Evolutionary conservation across 2,797 vertebrate genomes (phyloP).

Genomic region (Peromyscus nudipes): DNA sequence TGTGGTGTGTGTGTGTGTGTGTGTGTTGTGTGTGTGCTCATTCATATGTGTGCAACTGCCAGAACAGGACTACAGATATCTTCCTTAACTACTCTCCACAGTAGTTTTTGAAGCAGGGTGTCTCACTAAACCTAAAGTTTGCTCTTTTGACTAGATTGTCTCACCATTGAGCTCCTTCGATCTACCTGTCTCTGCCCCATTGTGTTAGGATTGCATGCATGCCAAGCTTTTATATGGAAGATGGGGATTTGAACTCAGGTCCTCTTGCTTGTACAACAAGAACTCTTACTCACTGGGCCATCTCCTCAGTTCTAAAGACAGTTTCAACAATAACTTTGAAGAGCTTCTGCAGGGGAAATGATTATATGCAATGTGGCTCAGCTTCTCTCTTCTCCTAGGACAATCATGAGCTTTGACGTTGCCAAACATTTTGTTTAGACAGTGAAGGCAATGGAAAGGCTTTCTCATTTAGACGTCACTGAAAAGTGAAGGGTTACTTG

Average conservation of each 20-base stretch:
- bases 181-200: neutral
- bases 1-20: neutral
- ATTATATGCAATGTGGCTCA: neutral
- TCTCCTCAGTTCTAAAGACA: neutral
- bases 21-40: neutral
- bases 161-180: neutral
- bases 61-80: too few species aligned
- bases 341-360: neutral
- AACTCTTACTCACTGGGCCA: too few species aligned
- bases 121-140: neutral
- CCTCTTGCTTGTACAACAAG: neutral
- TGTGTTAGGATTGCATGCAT: too few species aligned
- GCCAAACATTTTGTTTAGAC: neutral
- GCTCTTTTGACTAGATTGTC: neutral
- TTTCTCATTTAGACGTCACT: slow-evolving; percentile 28
- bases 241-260: neutral
- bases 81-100: neutral
- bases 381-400: neutral
- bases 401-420: neutral
- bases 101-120: neutral
- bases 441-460: neutral
- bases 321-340: neutral
- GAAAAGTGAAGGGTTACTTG: neutral
- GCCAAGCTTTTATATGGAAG: too few species aligned
- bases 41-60: neutral